Base-by-base conservation (phyloP, 2,888 invertebrate genomes). In the Abrostola triplasia region DNA sequence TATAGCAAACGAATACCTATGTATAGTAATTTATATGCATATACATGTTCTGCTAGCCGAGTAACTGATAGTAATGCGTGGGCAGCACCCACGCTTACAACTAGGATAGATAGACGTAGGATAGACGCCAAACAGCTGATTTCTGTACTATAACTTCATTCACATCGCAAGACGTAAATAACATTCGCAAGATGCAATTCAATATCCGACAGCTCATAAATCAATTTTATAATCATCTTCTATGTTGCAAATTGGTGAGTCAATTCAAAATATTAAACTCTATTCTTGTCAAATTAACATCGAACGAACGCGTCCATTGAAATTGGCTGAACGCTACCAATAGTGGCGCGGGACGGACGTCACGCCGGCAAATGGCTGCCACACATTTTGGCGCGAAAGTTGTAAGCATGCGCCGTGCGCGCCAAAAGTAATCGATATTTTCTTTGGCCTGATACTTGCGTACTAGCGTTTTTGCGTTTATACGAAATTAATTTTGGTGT, bases 371-470 rank as follows among this genome's bases (percentile, higher is more conserved):
- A 70, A 58, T 58, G 79, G 76, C 74, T 55, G 64, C 66, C 44
- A 82, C 85, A 88, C 70, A 80, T 90, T 93, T 92, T 91, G 92
- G 92, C 92, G 92, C 84, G 88, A 92, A 92, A 83, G 61, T 52
- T 38, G 55, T 70, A 76, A 77, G 88, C 88, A 86, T 89, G 93
- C 93, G 93, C 89, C 88, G 85, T 89, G 93, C 93, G 93, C 89
- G 82, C 65, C 66, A 36, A 63, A 66, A 40, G 64, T 64, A 84
- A 91, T 93, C 93, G 88, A 93, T 93, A 92, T 84, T 83, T 81
- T 80, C 81, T 78, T 80, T 77, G 76, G 80, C 81, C 76, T 82
- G 84, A 85, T 83, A 84, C 77, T 60, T 66, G 73, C 70, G 65
- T 73, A 79, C 67, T 59, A 61, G 73, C 64, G 63, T 54, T 75